Percentiles rank a stretch among this genome's conserved stretches.
phyloP scores from a whole-genome alignment of 2,113 vertebrate genomes.

The Meles meles region DNA sequence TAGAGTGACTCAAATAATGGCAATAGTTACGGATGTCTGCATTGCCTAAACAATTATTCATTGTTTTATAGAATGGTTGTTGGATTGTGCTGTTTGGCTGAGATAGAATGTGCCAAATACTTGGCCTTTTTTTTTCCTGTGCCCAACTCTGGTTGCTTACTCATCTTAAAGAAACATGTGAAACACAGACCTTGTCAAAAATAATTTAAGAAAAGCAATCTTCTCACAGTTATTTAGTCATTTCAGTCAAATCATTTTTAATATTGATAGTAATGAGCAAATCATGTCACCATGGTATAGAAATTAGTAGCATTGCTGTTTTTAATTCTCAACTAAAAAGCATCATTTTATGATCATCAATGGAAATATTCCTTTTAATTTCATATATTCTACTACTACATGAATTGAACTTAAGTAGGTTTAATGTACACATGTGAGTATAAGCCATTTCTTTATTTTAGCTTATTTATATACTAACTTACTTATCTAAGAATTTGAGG shows the following conservation, averaged over 20 bases:
- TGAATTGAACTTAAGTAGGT: constrained; percentile 26
- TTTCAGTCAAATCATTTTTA: background rate
- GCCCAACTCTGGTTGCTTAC: background rate
- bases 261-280: background rate
- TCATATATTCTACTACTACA: background rate
- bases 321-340: background rate
- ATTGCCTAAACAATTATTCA: background rate
- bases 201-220: background rate
- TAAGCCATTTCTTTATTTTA: background rate
- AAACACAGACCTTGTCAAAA: background rate
- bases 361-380: background rate
- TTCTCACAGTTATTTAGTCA: background rate
- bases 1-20: background rate
- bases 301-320: background rate
- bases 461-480: background rate
- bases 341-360: background rate
- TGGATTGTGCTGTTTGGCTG: background rate
- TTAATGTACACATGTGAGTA: background rate
- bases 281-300: background rate
- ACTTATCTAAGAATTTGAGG: background rate
- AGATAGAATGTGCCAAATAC: background rate
- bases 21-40: background rate
- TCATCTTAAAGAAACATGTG: background rate
- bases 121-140: background rate
- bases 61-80: background rate